A percentile compares a stretch with the other conserved stretches of the same genome.
These are phyloP conservation scores for Hydraecia micacea DNA, from an alignment of 2,888 invertebrate species.

Conservation along the genomic window DNA sequence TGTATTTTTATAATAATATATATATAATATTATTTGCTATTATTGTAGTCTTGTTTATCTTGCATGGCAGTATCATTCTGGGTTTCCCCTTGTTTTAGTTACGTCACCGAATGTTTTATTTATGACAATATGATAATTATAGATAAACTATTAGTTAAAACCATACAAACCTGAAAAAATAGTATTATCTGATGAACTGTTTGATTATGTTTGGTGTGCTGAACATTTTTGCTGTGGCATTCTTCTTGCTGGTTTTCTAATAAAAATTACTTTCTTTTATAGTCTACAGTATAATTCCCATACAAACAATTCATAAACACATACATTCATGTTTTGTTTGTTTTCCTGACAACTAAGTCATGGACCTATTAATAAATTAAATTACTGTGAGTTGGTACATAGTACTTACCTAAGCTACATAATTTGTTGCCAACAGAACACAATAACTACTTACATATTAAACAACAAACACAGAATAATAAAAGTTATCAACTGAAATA, in stretches of 20 bases:
- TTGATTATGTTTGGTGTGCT: background rate
- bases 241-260: background rate
- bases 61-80: background rate
- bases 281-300: background rate
- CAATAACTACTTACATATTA: background rate
- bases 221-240: background rate
- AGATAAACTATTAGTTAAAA: background rate
- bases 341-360: background rate
- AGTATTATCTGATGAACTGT: background rate
- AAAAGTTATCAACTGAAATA: background rate
- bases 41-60: constrained; percentile 23
- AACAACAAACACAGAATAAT: background rate
- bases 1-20: no score
- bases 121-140: background rate
- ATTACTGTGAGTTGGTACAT: background rate
- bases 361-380: background rate
- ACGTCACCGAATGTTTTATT: constrained; percentile 33
- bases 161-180: background rate
- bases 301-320: background rate
- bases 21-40: constrained; percentile 5
- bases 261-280: background rate
- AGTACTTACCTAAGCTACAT: background rate
- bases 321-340: background rate
- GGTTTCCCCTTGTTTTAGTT: constrained; percentile 21
- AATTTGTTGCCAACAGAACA: background rate